phyloP scores from a whole-genome alignment of 1,140 invertebrate species.

The Zeugodacus cucurbitae region DNA sequence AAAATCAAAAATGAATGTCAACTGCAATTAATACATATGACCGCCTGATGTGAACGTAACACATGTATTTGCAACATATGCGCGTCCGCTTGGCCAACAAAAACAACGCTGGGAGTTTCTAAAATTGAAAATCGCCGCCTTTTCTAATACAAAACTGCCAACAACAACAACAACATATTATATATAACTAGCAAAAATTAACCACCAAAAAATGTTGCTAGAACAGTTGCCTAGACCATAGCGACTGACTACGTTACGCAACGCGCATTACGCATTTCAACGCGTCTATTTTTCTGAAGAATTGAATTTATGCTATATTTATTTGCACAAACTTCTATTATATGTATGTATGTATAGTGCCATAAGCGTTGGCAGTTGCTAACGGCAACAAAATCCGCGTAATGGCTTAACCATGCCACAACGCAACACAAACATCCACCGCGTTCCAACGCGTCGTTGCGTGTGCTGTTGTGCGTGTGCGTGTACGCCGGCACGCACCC shows the following conservation, averaged over 20 bases:
- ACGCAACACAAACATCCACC: not conserved
- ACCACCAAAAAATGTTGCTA: not conserved
- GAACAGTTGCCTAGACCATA: not conserved
- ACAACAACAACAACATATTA: too few relatives aligned
- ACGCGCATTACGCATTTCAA: not conserved
- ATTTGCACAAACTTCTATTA: slow-evolving; percentile 9
- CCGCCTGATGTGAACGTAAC: not conserved
- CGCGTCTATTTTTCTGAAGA: not conserved
- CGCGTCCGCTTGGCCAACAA: too few relatives aligned
- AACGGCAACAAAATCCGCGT: not conserved
- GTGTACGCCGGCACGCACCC: not conserved
- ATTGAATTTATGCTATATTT: not conserved
- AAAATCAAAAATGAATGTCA: not conserved
- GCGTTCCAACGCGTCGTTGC: not conserved
- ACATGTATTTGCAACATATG: not conserved
- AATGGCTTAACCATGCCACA: not conserved
- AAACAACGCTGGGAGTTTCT: too few relatives aligned
- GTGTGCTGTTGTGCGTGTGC: not conserved
- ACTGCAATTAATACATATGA: too few relatives aligned
- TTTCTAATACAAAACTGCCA: too few relatives aligned
- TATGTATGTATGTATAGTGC: too few relatives aligned
- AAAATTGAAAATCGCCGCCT: too few relatives aligned
- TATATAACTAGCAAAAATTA: too few relatives aligned
- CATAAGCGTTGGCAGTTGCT: not conserved
- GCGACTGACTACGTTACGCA: not conserved